These are phyloP conservation scores for Pelusios castaneus DNA, from an alignment of 2,113 vertebrate species.

Conservation along the genomic window DNA sequence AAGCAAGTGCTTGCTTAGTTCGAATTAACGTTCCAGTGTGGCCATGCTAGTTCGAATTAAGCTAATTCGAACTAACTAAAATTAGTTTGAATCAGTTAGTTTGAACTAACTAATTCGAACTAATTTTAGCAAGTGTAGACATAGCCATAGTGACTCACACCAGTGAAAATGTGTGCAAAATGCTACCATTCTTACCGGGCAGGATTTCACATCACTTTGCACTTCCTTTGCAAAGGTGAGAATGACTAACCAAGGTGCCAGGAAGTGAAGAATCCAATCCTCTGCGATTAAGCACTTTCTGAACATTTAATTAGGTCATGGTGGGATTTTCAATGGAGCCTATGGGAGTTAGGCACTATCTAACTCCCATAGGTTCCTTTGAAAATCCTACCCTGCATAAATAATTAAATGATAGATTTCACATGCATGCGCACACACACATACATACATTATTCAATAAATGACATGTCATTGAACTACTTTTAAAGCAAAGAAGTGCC, in stretches of 20 bases:
- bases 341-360: constrained; percentile 27
- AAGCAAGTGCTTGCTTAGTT: too few relatives aligned
- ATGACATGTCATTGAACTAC: constrained; percentile 10
- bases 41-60: too few relatives aligned
- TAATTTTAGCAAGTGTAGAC: too few relatives aligned
- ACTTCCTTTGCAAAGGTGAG: not conserved
- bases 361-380: constrained; percentile 4
- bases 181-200: accelerated
- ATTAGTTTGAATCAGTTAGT: too few relatives aligned
- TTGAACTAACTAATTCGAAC: too few relatives aligned
- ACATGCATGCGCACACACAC: too few relatives aligned
- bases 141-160: not conserved
- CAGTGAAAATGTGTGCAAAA: accelerated
- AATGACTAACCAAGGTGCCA: constrained; percentile 20
- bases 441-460: not conserved
- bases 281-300: constrained; percentile 17
- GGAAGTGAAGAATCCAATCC: not conserved
- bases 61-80: too few relatives aligned
- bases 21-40: too few relatives aligned
- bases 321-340: constrained; percentile 64
- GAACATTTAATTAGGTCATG: constrained; percentile 19
- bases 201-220: not conserved
- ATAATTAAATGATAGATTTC: constrained; percentile 61
- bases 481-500: constrained; percentile 8
- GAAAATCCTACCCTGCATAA: constrained; percentile 66